Base-by-base conservation (phyloP, 2,888 invertebrate species). In the Standfussiana lucernea region DNA sequence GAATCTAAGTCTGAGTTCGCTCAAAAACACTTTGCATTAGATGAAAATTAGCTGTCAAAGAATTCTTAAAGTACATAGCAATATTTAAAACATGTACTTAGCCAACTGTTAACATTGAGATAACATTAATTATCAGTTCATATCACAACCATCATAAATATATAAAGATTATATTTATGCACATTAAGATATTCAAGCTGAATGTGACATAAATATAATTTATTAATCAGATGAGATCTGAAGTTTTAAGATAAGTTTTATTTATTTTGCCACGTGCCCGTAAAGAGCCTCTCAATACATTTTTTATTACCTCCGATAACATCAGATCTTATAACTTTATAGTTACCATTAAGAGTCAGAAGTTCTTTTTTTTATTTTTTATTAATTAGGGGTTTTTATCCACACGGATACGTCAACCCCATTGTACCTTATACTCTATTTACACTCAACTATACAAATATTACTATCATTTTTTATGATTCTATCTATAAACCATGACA, bases 71-170 rank as follows among this genome's bases (percentile, higher is more conserved):
- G 18, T 2, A 56, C 37, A 32, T 66, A 72, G 24, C 40, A 42
- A 28, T 18, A 65, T 69, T 45, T 35, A 74, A 62, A 79, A 74
- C 32, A 70, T 61, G 21, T 78, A 21, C 28, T 32, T 10, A 50
- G 42, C 37, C n/a, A 62, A 35, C 35, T 62, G 18, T 37, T 66
- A 70, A 37, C 47, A 56, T 1, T 56, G n/a, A 68, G 73, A 84
- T 83, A 84, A 68, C 67, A 66, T 21, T 21, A 47, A 11, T 37
- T 73, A 72, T 77, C 80, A 65, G 28, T 50, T 64, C 15, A 56
- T 83, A 84, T 80, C 84, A 68, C 64, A 72, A 56, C 65, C 67
- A 81, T 81, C 59, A 69, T 77, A 80, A 83, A 80, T 67, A 62
- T 83, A 59, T 40, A 59, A 79, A 80, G 76, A 84, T 84, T 83